These are phyloP conservation scores for Glomeris marginata DNA, from an alignment of 2,888 invertebrate species.

Conservation along the genomic window DNA sequence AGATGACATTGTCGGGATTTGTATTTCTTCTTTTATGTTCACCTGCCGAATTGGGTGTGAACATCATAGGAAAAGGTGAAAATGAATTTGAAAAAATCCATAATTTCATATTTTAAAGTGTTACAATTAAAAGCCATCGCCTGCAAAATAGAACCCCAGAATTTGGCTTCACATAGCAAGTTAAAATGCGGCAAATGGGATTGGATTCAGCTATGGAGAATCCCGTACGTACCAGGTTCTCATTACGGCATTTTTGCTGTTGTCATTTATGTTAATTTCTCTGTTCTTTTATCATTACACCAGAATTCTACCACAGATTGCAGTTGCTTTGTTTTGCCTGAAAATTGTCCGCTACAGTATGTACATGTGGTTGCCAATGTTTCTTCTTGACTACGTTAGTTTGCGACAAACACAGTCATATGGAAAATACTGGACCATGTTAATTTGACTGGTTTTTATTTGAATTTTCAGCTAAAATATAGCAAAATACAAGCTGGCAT, in stretches of 20 bases:
- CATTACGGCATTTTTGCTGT: neutral
- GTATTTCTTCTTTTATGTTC: slow-evolving; percentile 23
- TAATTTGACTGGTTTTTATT: neutral
- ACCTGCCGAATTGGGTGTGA: slow-evolving; percentile 25
- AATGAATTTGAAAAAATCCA: neutral
- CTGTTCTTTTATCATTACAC: slow-evolving; percentile 1
- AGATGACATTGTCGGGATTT: slow-evolving; percentile 23
- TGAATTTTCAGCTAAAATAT: slow-evolving; percentile 27
- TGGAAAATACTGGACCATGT: neutral
- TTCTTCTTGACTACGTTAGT: slow-evolving; percentile 27
- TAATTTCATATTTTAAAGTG: neutral
- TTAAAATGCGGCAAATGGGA: slow-evolving; percentile 14
- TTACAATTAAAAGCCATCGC: neutral
- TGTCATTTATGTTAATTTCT: neutral
- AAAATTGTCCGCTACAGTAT: slow-evolving; percentile 36
- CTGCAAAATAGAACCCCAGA: slow-evolving; percentile 6
- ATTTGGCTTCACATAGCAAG: slow-evolving; percentile 6
- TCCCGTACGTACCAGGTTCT: slow-evolving; percentile 18
- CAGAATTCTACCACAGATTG: slow-evolving; percentile 31
- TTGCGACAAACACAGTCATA: neutral
- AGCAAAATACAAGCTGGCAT: slow-evolving; percentile 30
- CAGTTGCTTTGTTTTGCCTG: slow-evolving; percentile 32
- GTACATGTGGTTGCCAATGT: slow-evolving; percentile 37
- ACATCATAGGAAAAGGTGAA: slow-evolving; percentile 26
- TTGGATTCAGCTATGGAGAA: slow-evolving; percentile 27